Evolutionary conservation across 2,888 invertebrate species (phyloP), one percentile per base, ranked within the genome.

Genomic region (Spicauda simplicius): DNA sequence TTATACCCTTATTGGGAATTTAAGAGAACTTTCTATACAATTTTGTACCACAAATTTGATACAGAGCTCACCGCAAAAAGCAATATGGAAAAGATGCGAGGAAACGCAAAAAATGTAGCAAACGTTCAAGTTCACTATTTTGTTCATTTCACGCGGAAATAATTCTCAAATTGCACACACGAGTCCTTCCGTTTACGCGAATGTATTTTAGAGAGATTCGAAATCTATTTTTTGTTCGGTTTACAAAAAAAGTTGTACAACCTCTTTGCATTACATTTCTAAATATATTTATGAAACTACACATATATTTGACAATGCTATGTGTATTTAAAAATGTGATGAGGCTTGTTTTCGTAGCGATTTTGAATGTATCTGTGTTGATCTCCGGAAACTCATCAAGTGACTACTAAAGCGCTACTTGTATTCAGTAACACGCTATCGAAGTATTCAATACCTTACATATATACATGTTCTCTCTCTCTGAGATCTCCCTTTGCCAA

Each of bases 101-200:
- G 83, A 84, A 84, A 82, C 70, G 71, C 66, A 77, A 86, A 90
- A 87, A 89, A 80, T 76, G 78, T 80, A 79, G 80, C 84, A 80
- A 83, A 70, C 62, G 62, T 71, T 82, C 85, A 83, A 85, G 81
- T 84, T 80, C 80, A 82, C 86, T 86, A 87, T 92, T 91, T 83
- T 82, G 77, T 72, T 76, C 76, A 84, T 81, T 84, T 88, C 90
- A 85, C 85, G 91, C 91, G 92, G 92, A 92, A 91, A 89, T 87
- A 82, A 84, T 83, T 90, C 91, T 92, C 91, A 89, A 90, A 91
- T 92, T 92, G 91, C 92, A 89, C 83, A 85, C 80, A 76, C 78
- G 81, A 80, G 78, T 83, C 82, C 86, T 89, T 89, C 87, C 87
- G 88, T 88, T 87, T 85, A 79, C 80, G 69, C 76, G 78, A 61